A percentile compares a stretch with the other conserved stretches of the same genome.
phyloP scores from a whole-genome alignment of 2,797 vertebrate genomes.

The Antennarius maculatus region DNA sequence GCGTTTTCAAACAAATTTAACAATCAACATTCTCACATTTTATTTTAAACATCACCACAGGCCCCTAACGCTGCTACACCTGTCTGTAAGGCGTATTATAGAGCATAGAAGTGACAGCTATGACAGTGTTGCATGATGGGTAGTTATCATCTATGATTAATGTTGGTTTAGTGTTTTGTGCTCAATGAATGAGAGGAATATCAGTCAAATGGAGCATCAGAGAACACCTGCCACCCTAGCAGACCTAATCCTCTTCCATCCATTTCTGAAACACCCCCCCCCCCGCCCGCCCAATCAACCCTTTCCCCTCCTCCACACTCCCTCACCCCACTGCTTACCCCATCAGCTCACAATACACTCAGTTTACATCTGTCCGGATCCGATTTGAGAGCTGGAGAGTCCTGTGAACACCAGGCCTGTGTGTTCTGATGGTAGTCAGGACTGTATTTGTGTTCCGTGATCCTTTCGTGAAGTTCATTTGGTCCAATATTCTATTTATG shows the following conservation, averaged over 20 bases:
- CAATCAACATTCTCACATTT: slow-evolving; percentile 53
- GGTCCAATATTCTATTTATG: neutral
- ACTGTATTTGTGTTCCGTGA: slow-evolving; percentile 25
- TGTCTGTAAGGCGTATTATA: slow-evolving; percentile 4
- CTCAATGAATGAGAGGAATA: slow-evolving; percentile 23
- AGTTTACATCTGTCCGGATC: slow-evolving; percentile 69
- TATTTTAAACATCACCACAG: slow-evolving; percentile 23
- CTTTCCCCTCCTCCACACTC: neutral
- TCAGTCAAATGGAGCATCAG: slow-evolving; percentile 26
- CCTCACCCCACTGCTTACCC: slow-evolving; percentile 51
- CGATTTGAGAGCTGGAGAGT: slow-evolving; percentile 43
- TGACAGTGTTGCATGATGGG: slow-evolving; percentile 1
- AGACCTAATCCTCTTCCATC: slow-evolving; percentile 43
- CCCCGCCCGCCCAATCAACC: too few relatives aligned
- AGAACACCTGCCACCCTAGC: slow-evolving; percentile 53
- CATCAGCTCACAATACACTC: slow-evolving; percentile 55
- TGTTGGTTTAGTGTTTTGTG: slow-evolving; percentile 10
- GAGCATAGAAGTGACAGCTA: slow-evolving; percentile 8
- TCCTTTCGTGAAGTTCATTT: slow-evolving; percentile 7
- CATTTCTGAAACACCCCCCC: slow-evolving; percentile 38
- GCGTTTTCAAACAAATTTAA: slow-evolving; percentile 68
- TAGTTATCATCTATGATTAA: slow-evolving; percentile 1
- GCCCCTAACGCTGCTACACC: slow-evolving; percentile 2
- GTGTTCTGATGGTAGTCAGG: slow-evolving; percentile 30
- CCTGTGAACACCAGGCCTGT: slow-evolving; percentile 65